phyloP scores from a whole-genome alignment of 2,797 vertebrate genomes.

The Rachycentron canadum region DNA sequence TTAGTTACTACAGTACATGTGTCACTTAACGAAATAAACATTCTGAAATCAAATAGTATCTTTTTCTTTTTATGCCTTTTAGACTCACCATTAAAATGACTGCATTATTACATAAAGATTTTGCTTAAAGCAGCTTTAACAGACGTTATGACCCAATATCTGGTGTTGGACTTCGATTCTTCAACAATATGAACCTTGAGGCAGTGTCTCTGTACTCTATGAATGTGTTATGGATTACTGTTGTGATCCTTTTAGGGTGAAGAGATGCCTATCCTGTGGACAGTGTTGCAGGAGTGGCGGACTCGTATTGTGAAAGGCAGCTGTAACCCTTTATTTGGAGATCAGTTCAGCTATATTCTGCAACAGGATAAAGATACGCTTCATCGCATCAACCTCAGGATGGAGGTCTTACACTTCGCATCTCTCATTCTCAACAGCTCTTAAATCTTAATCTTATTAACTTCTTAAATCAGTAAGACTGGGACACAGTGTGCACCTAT shows the following conservation, averaged over 20 bases:
- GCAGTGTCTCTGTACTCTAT: not conserved
- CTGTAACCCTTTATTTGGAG: conserved; percentile 81
- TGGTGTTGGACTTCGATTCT: not conserved
- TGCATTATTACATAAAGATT: not conserved
- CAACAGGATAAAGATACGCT: conserved; percentile 60
- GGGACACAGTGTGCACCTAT: not conserved
- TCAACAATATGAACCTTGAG: not conserved
- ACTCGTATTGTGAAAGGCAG: conserved; percentile 82
- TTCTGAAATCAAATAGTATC: not conserved
- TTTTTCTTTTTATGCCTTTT: not conserved
- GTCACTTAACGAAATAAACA: not conserved
- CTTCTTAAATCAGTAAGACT: not conserved
- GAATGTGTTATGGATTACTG: not conserved
- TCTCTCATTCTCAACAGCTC: not conserved
- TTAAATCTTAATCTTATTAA: conserved; percentile 6
- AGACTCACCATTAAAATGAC: not conserved
- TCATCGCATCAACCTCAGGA: conserved; percentile 75
- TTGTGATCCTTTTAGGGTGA: conserved; percentile 48
- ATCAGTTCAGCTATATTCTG: conserved; percentile 83
- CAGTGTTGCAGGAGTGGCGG: conserved; percentile 82
- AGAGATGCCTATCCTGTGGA: conserved; percentile 55
- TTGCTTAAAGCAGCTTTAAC: not conserved
- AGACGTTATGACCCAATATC: not conserved
- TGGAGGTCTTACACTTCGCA: conserved; percentile 76
- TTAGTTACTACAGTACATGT: not conserved